Evolutionary conservation across 2,113 vertebrate genomes (phyloP).

Genomic region (Jacana jacana): DNA sequence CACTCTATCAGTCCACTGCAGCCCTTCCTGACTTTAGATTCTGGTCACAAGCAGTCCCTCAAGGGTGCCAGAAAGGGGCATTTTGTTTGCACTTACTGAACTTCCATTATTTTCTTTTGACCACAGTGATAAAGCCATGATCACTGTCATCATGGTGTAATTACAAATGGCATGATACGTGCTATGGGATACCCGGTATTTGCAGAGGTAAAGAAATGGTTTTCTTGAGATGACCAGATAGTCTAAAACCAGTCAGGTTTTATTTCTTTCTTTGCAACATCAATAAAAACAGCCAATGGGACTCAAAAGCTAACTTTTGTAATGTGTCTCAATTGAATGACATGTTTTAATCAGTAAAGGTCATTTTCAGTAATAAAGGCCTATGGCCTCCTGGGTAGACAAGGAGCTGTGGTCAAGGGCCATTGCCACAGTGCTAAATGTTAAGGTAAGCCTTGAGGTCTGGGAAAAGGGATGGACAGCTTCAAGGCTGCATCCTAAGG

Average conservation of each 20-base stretch:
- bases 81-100: conserved; percentile 31
- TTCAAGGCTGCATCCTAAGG: not conserved
- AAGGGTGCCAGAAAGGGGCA: conserved; percentile 8
- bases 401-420: not conserved
- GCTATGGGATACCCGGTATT: not conserved
- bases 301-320: not conserved
- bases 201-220: not conserved
- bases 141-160: conserved; percentile 52
- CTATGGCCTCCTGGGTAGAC: not conserved
- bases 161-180: conserved; percentile 17
- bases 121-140: conserved; percentile 44
- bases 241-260: not conserved
- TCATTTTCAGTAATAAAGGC: not conserved
- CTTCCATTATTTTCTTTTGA: conserved; percentile 52
- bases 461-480: not conserved
- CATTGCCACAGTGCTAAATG: not conserved
- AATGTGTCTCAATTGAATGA: not conserved
- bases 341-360: not conserved
- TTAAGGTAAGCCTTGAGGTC: not conserved
- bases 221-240: not conserved
- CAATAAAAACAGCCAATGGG: not conserved
- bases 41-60: conserved; percentile 35
- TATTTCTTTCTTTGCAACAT: not conserved
- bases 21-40: conserved; percentile 14
- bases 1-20: not conserved